These are phyloP conservation scores for Crax fasciolata DNA, from an alignment of 2,797 vertebrate genomes.

Conservation along the genomic window DNA sequence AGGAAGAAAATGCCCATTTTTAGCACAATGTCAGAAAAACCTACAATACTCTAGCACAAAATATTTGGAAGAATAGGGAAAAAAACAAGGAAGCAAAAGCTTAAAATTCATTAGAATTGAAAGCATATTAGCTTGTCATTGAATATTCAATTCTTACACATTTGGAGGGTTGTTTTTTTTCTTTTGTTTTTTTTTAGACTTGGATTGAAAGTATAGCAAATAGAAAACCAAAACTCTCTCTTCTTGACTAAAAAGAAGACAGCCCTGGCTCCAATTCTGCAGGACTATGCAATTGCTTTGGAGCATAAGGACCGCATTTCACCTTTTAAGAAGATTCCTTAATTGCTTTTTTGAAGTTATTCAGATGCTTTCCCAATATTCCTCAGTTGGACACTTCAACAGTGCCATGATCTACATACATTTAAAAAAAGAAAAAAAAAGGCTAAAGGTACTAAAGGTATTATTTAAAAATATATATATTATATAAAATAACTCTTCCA, in stretches of 20 bases:
- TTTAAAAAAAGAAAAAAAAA: neutral
- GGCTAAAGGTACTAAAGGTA: neutral
- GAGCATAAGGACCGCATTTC: neutral
- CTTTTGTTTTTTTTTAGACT: neutral
- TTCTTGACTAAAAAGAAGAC: neutral
- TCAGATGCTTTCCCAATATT: neutral
- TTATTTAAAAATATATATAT: neutral
- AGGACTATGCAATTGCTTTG: neutral
- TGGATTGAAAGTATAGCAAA: neutral
- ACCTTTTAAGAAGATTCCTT: neutral
- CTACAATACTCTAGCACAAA: accelerated
- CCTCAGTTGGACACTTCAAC: neutral
- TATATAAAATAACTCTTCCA: neutral
- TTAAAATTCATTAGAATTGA: neutral
- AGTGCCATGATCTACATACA: neutral
- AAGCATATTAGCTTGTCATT: neutral
- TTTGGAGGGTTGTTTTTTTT: no score
- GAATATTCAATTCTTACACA: neutral
- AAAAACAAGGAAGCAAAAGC: neutral
- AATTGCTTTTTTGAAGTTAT: neutral
- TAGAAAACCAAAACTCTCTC: neutral
- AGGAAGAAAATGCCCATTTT: neutral
- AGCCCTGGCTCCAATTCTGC: accelerated
- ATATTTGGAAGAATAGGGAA: neutral
- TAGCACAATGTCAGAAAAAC: neutral